Percentiles rank a stretch among this genome's conserved stretches.
phyloP scores from a whole-genome alignment of 1,140 invertebrate genomes.

The Rhyacophila brunnea region DNA sequence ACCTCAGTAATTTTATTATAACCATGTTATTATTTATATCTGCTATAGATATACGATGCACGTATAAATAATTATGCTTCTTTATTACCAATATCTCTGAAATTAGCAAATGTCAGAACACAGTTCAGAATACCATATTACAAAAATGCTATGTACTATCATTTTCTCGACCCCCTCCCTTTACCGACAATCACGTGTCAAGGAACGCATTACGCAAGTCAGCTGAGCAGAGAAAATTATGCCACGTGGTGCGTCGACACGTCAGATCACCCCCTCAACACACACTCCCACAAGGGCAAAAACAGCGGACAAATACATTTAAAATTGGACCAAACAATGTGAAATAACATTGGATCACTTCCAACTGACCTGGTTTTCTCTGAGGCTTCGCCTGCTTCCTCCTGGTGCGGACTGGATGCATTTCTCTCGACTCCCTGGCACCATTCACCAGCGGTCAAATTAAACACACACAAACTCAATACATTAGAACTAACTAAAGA shows the following conservation, averaged over 20 bases:
- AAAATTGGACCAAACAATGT: too few relatives aligned
- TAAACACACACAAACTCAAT: too few relatives aligned
- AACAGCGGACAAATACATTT: neutral
- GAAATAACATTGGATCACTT: neutral
- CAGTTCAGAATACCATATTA: too few relatives aligned
- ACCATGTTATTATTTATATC: too few relatives aligned
- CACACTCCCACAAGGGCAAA: neutral
- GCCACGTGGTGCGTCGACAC: constrained; percentile 24
- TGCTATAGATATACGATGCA: too few relatives aligned
- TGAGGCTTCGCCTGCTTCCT: constrained; percentile 31
- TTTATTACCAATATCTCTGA: too few relatives aligned
- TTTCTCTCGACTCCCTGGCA: neutral
- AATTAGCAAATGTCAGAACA: too few relatives aligned
- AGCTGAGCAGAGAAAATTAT: constrained; percentile 1
- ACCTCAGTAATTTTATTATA: too few relatives aligned
- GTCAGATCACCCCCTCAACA: constrained; percentile 6
- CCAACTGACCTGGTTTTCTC: constrained; percentile 27
- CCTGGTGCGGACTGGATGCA: constrained; percentile 11
- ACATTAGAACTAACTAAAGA: too few relatives aligned
- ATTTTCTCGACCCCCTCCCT: neutral
- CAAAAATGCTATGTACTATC: too few relatives aligned
- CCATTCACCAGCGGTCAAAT: too few relatives aligned
- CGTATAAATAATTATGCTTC: too few relatives aligned
- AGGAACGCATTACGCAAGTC: constrained; percentile 28
- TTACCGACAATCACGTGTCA: constrained; percentile 5